phyloP scores from a whole-genome alignment of 2,797 vertebrate species.

The Tarsius wallacei region DNA sequence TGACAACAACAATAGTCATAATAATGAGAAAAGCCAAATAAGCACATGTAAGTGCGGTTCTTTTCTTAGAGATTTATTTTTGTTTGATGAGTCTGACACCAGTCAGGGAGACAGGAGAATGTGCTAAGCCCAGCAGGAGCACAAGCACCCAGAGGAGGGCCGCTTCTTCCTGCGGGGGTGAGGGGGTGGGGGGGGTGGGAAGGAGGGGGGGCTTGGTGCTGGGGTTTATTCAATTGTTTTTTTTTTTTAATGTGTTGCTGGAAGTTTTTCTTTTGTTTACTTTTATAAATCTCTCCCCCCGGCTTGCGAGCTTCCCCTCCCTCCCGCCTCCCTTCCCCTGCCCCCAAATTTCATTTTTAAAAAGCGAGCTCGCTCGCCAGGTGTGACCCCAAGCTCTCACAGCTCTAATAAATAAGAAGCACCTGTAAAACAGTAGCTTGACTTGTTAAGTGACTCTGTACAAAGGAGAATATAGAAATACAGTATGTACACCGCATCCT shows the following conservation, averaged over 20 bases:
- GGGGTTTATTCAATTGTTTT: slow-evolving; percentile 45
- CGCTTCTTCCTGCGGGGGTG: slow-evolving; percentile 73
- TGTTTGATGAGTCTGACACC: slow-evolving; percentile 92
- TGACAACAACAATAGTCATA: slow-evolving; percentile 76
- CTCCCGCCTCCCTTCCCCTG: slow-evolving; percentile 65
- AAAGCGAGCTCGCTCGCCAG: slow-evolving; percentile 92
- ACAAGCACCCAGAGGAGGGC: slow-evolving; percentile 80
- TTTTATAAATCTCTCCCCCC: slow-evolving; percentile 89
- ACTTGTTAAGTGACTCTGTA: slow-evolving; percentile 93
- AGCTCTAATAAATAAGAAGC: slow-evolving; percentile 95
- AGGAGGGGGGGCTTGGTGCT: neutral
- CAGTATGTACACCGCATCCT: slow-evolving; percentile 93
- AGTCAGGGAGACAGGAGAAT: slow-evolving; percentile 90
- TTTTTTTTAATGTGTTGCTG: slow-evolving; percentile 72
- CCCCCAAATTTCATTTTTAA: slow-evolving; percentile 88
- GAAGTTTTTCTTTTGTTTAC: slow-evolving; percentile 82
- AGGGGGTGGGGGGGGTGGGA: neutral
- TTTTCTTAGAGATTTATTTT: slow-evolving; percentile 92
- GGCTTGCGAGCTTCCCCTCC: slow-evolving; percentile 86
- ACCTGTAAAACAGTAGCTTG: slow-evolving; percentile 94
- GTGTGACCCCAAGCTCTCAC: slow-evolving; percentile 91
- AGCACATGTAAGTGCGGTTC: slow-evolving; percentile 89
- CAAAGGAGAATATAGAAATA: slow-evolving; percentile 94
- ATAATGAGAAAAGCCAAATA: slow-evolving; percentile 86
- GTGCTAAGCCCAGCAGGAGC: slow-evolving; percentile 86